Evolutionary conservation across 2,888 invertebrate species (phyloP), one percentile per base, ranked within the genome.

Genomic region (Agelastica alni): DNA sequence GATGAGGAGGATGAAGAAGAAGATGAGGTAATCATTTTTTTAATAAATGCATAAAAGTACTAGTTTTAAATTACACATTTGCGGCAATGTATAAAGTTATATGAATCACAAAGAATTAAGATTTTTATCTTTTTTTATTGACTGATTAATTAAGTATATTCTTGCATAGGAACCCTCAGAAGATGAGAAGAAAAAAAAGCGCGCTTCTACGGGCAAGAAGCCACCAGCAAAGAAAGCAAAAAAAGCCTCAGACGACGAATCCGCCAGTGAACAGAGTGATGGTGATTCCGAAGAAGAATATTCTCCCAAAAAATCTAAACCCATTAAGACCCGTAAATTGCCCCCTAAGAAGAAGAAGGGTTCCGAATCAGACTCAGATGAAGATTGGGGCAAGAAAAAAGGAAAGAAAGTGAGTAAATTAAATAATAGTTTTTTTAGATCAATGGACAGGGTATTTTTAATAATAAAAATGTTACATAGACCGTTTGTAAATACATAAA

Each of bases 311-410:
- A 77, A 80, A 32, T 76, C 80, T 37, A 77, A 78, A 43, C 77
- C 81, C 30, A 77, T 80, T 52, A 84, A 84, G 67, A 73, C 76
- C 2, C 72, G 77, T 44, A 83, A 85, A 63, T 77, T 79, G 9
- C 75, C 77, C 49, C 78, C 78, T 66, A 85, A 81, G 78, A 86
- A 83, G 79, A 86, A 84, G 80, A 84, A 83, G 77, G 85, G 83
- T 1, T 84, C 85, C 2, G 85, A 85, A 58, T 83, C 83, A 17
- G 87, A 86, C 62, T 85, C 84, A 14, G 87, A 87, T 69, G 85
- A 84, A 63, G 85, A 87, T 64, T 84, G 87, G 85, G 81, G 79
- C 14, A 85, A 85, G 62, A 84, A 83, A 69, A 80, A 80, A 63
- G 71, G 70, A 28, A 78, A 77, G 58, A 79, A 78, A 77, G 66